phyloP scores from a whole-genome alignment of 2,888 invertebrate genomes.

The Protodeltote pygarga region DNA sequence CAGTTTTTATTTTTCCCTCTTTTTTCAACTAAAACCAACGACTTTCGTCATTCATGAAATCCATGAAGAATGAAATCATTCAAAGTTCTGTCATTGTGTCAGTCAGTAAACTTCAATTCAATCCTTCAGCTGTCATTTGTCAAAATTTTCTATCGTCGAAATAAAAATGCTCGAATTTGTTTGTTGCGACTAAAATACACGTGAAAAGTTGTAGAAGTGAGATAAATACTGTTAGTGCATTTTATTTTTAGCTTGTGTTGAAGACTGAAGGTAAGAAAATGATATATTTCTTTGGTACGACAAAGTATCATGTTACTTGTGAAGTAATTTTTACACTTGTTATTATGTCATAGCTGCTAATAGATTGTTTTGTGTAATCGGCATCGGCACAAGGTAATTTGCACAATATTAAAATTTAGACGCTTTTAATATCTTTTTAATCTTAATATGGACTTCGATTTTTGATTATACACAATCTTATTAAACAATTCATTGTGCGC shows the following conservation, averaged over 20 bases:
- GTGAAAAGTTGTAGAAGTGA: conserved; percentile 34
- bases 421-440: too few species aligned
- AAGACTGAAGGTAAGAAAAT: conserved; percentile 40
- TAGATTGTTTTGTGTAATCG: conserved; percentile 60
- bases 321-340: conserved; percentile 74
- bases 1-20: not conserved
- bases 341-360: conserved; percentile 85
- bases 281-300: conserved; percentile 21
- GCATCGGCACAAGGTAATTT: conserved; percentile 23
- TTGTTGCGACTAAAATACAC: conserved; percentile 38
- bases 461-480: too few species aligned
- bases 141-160: conserved; percentile 1
- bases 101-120: too few species aligned
- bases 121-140: too few species aligned
- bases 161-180: conserved; percentile 26
- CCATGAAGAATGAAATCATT: too few species aligned
- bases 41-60: not conserved
- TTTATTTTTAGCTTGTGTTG: conserved; percentile 28
- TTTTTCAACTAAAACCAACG: conserved; percentile 7
- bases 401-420: not conserved
- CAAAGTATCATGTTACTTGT: conserved; percentile 76
- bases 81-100: too few species aligned
- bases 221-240: conserved; percentile 11
- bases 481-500: too few species aligned
- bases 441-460: too few species aligned